Evolutionary conservation across 1,140 invertebrate species (phyloP).

Genomic region (Stratiolaelaps scimitus): DNA sequence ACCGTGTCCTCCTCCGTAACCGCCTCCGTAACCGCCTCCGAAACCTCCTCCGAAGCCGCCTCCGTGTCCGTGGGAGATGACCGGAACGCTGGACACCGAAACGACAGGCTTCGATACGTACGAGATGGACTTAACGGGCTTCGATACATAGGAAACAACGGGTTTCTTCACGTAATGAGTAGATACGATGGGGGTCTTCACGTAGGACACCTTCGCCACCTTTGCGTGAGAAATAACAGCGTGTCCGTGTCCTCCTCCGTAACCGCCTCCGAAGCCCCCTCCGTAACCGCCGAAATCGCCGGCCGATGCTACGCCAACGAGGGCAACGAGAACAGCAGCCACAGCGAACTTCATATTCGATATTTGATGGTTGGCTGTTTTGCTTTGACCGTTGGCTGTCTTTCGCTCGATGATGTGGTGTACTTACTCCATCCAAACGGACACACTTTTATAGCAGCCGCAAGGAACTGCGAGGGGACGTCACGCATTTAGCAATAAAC

Average conservation of each 20-base stretch:
- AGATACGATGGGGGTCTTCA: conserved; percentile 13
- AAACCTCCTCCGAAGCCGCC: not conserved
- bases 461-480: too few species aligned
- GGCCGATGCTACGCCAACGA: not conserved
- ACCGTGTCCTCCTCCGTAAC: conserved; percentile 22
- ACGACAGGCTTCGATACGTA: conserved; percentile 21
- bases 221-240: conserved; percentile 3
- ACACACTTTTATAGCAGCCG: too few species aligned
- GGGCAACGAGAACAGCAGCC: not conserved
- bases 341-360: too few species aligned
- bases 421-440: too few species aligned
- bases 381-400: too few species aligned
- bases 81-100: not conserved
- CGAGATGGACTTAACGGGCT: conserved; percentile 14
- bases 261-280: not conserved
- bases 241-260: not conserved
- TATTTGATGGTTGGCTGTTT: too few species aligned
- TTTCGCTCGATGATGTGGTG: too few species aligned
- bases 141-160: conserved; percentile 10
- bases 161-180: conserved; percentile 26
- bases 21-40: conserved; percentile 22
- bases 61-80: conserved; percentile 8
- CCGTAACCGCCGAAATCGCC: conserved; percentile 15
- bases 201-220: conserved; percentile 14
- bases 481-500: too few species aligned